phyloP scores from a whole-genome alignment of 2,888 invertebrate genomes.

The Scrobipalpa atriplicella region DNA sequence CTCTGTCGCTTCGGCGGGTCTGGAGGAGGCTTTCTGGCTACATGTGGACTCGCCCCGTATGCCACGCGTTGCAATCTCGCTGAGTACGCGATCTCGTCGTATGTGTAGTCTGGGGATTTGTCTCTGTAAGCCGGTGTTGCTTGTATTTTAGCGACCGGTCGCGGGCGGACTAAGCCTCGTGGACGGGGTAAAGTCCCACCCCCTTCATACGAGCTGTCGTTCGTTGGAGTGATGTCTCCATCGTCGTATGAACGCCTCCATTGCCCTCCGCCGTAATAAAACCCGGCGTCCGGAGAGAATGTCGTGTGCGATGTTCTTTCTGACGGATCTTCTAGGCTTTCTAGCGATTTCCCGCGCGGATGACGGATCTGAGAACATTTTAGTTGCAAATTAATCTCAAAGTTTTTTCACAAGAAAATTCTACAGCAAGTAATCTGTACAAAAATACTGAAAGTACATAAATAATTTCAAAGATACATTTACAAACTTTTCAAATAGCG shows the following conservation, averaged over 20 bases:
- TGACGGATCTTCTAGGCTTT: constrained; percentile 91
- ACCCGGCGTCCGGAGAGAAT: constrained; percentile 82
- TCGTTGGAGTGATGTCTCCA: constrained; percentile 93
- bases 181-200: constrained; percentile 95
- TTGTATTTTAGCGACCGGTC: constrained; percentile 90
- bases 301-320: constrained; percentile 85
- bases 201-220: constrained; percentile 87
- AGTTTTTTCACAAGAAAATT: not conserved
- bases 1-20: constrained; percentile 91
- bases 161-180: constrained; percentile 89
- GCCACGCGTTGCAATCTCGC: constrained; percentile 79
- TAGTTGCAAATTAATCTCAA: constrained; percentile 4
- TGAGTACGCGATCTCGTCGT: constrained; percentile 77
- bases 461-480: constrained; percentile 32
- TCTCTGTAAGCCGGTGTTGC: constrained; percentile 79
- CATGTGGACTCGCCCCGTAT: constrained; percentile 87
- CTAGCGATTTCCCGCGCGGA: constrained; percentile 92
- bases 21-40: constrained; percentile 90
- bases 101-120: constrained; percentile 73
- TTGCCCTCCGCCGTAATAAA: constrained; percentile 83
- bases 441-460: constrained; percentile 23
- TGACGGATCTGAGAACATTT: constrained; percentile 86
- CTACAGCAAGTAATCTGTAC: not conserved
- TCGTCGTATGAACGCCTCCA: constrained; percentile 94
- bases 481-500: constrained; percentile 29